phyloP scores from a whole-genome alignment of 2,888 invertebrate genomes.

The Acrobasis consociella region DNA sequence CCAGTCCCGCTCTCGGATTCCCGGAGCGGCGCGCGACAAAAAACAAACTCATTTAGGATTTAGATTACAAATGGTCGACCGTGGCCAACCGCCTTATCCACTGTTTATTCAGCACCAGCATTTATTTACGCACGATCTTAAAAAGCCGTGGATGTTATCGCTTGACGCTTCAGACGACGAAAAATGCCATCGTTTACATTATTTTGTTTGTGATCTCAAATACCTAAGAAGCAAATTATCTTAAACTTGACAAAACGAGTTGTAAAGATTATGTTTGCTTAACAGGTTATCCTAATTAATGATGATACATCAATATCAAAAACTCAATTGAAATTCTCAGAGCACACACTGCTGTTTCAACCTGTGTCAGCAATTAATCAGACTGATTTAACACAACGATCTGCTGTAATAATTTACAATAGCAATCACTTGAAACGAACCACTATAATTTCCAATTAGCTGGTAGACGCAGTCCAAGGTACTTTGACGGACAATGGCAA shows the following conservation, averaged over 20 bases:
- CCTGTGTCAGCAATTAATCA: constrained; percentile 58
- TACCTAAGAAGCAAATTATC: constrained; percentile 19
- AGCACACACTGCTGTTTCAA: constrained; percentile 44
- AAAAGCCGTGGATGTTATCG: constrained; percentile 49
- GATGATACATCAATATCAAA: constrained; percentile 24
- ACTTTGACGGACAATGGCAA: constrained; percentile 45
- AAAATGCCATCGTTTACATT: constrained; percentile 14
- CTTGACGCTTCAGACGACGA: constrained; percentile 25
- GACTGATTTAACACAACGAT: constrained; percentile 62
- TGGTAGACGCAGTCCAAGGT: constrained; percentile 43
- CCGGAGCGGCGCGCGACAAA: constrained; percentile 59
- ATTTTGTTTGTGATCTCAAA: constrained; percentile 33
- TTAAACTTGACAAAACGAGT: not conserved
- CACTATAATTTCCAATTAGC: constrained; percentile 75
- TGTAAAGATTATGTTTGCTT: not conserved
- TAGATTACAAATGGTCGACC: constrained; percentile 62
- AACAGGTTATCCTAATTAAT: not conserved
- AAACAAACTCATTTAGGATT: constrained; percentile 76
- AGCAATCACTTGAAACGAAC: constrained; percentile 52
- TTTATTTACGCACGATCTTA: constrained; percentile 77
- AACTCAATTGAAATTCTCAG: constrained; percentile 47
- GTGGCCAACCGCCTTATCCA: constrained; percentile 62
- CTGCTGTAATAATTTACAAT: constrained; percentile 60
- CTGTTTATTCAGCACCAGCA: constrained; percentile 68
- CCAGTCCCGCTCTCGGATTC: constrained; percentile 42